phyloP scores from a whole-genome alignment of 2,113 vertebrate species.

The Mormyrus iriodes region DNA sequence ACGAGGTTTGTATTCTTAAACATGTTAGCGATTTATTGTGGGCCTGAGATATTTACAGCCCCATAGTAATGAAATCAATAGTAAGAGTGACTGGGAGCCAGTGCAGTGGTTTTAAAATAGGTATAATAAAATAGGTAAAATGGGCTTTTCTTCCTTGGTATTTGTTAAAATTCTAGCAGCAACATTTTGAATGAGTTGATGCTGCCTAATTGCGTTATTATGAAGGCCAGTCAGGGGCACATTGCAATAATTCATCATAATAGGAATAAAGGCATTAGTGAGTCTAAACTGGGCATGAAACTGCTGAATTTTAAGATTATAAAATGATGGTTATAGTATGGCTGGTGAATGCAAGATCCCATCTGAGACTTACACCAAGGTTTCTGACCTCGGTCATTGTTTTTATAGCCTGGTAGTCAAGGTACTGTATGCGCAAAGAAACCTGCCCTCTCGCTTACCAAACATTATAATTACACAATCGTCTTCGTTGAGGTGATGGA shows the following conservation, averaged over 20 bases:
- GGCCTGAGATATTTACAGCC: background rate
- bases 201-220: background rate
- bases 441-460: background rate
- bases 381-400: background rate
- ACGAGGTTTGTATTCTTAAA: background rate
- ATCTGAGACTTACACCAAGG: background rate
- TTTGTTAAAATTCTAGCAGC: background rate
- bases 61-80: background rate
- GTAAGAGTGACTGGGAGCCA: background rate
- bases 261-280: background rate
- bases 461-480: background rate
- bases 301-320: background rate
- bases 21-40: background rate
- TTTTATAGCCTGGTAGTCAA: background rate
- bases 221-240: background rate
- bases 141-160: background rate
- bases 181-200: background rate
- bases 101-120: background rate
- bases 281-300: background rate
- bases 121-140: background rate
- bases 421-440: background rate
- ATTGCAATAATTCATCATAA: background rate
- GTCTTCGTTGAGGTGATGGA: background rate
- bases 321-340: background rate
- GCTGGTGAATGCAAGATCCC: background rate